These are phyloP conservation scores for Balaeniceps rex DNA, from an alignment of 2,113 vertebrate species.

Conservation along the genomic window DNA sequence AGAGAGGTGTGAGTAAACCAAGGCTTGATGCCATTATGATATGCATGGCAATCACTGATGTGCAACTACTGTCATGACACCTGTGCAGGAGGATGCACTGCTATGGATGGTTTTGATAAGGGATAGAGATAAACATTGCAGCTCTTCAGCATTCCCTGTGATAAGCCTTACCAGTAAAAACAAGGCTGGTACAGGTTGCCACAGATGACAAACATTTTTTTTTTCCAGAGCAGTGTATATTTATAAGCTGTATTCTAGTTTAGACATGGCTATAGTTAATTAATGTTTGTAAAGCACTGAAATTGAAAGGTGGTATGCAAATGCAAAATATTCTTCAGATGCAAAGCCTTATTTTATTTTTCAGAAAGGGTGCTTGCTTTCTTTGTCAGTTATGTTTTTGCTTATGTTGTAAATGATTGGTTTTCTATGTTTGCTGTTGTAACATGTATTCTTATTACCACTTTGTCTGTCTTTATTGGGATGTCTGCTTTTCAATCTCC, in stretches of 20 bases:
- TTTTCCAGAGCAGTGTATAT: not conserved
- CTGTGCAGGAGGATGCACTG: not conserved
- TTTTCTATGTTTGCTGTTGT: constrained; percentile 26
- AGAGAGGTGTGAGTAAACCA: not conserved
- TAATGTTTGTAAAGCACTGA: constrained; percentile 7
- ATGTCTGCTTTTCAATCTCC: constrained; percentile 27
- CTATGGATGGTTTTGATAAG: not conserved
- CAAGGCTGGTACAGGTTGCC: not conserved
- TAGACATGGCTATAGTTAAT: not conserved
- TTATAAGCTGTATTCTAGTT: not conserved
- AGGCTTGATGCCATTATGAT: not conserved
- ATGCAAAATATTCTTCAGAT: constrained; percentile 34
- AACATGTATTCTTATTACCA: constrained; percentile 18
- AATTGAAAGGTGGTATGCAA: constrained; percentile 31
- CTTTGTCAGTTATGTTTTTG: constrained; percentile 12
- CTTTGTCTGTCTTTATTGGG: not conserved
- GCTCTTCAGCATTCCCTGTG: not conserved
- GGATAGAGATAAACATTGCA: not conserved
- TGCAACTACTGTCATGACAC: not conserved
- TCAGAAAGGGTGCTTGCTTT: not conserved
- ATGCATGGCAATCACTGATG: not conserved
- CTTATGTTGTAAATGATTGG: constrained; percentile 33
- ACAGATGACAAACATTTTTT: not conserved
- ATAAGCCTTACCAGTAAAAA: not conserved
- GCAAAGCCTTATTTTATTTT: constrained; percentile 12